Percentiles rank a stretch among this genome's conserved stretches.
Conservation (phyloP, 2,113 vertebrate genomes). For the Microcebus lehilahytsara region DNA sequence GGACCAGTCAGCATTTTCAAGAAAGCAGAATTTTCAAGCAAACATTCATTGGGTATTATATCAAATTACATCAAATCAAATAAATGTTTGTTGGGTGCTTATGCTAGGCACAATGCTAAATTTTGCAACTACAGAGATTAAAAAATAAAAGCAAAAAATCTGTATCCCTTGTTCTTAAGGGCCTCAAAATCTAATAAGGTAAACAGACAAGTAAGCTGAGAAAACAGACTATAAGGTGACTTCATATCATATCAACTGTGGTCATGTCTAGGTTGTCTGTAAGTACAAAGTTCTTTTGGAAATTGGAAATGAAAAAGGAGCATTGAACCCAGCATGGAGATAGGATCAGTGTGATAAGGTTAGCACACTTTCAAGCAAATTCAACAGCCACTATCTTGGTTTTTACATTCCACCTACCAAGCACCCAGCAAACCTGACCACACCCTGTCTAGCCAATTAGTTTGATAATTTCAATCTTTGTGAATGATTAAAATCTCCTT, state of each 20-base stretch:
- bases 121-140: not conserved
- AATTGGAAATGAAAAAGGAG: not conserved
- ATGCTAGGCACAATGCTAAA: not conserved
- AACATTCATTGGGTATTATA: not conserved
- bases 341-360: fast-evolving
- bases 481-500: not conserved
- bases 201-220: not conserved
- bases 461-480: not conserved
- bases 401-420: not conserved
- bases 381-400: not conserved
- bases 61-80: slow-evolving; percentile 21
- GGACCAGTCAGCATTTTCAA: not conserved
- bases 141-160: not conserved
- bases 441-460: not conserved
- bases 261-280: not conserved
- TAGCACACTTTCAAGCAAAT: not conserved
- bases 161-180: not conserved
- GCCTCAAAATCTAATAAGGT: not conserved
- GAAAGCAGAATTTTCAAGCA: not conserved
- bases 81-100: not conserved
- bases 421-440: not conserved
- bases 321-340: not conserved
- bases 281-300: not conserved
- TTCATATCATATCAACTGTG: not conserved
- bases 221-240: not conserved